Conservation (phyloP, 2,797 vertebrate genomes). For the Danio choprae region DNA sequence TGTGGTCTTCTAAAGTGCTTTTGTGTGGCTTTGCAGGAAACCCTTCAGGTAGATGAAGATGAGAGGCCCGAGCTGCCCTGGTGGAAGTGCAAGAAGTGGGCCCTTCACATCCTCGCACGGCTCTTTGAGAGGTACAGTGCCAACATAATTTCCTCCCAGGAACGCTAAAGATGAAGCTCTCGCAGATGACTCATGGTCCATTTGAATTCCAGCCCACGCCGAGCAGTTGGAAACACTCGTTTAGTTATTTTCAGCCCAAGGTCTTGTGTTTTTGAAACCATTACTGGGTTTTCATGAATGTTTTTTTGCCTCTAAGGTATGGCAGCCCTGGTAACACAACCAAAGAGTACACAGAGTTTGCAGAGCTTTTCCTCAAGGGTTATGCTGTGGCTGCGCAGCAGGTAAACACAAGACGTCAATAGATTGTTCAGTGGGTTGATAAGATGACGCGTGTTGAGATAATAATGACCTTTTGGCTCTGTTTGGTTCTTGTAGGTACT, state of each 20-base stretch:
- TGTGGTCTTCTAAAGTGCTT: neutral
- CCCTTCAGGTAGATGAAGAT: slow-evolving; percentile 96
- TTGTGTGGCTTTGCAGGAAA: slow-evolving; percentile 81
- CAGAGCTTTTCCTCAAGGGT: slow-evolving; percentile 97
- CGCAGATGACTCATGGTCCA: slow-evolving; percentile 33
- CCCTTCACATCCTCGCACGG: slow-evolving; percentile 96
- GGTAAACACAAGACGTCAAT: slow-evolving; percentile 70
- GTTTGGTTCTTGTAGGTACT: slow-evolving; percentile 83
- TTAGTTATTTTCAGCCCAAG: slow-evolving; percentile 50
- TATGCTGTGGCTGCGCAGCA: slow-evolving; percentile 96
- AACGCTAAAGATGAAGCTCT: slow-evolving; percentile 25
- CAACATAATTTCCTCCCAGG: neutral
- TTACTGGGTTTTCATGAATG: slow-evolving; percentile 25
- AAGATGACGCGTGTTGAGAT: neutral
- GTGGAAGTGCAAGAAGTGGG: slow-evolving; percentile 99
- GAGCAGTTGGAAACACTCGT: slow-evolving; percentile 42
- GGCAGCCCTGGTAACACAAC: slow-evolving; percentile 99
- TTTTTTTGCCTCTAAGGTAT: slow-evolving; percentile 80
- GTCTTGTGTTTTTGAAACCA: slow-evolving; percentile 28
- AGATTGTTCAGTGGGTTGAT: neutral
- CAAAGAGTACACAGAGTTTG: slow-evolving; percentile 98
- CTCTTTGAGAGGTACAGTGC: slow-evolving; percentile 92
- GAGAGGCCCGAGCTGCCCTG: slow-evolving; percentile 96
- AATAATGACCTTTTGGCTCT: slow-evolving; percentile 8
- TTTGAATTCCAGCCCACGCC: slow-evolving; percentile 43